Base-by-base conservation (phyloP, 2,113 vertebrate species). In the Hippotragus niger region DNA sequence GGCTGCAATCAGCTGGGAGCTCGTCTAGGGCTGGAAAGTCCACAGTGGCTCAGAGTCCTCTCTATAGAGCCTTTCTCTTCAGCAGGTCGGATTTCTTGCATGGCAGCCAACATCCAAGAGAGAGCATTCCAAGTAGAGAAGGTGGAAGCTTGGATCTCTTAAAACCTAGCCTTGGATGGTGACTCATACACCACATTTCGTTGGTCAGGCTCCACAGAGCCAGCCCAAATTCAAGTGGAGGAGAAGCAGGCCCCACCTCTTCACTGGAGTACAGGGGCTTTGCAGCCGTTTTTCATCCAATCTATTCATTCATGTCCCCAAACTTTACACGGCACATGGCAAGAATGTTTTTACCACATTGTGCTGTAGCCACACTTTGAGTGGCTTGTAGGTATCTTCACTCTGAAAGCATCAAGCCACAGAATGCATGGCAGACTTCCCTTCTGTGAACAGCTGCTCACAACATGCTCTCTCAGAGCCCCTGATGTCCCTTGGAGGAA, bases 171-270 rank as follows among this genome's bases (percentile, higher is more conserved):
- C 80, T 53, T 25, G 33, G 80, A 53, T 0, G 2, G 5, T 53
- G 31, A 53, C 11, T 53, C 4, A 53, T 25, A 53, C 33, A 53
- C 5, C 47, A n/a, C 47, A 53, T 82, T 53, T 23, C 0, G 0
- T 53, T 53, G 80, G 50, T 36, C 50, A 14, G 12, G 10, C 50
- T 82, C 80, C 50, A 21, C 17, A 36, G 33, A 33, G 19, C 50
- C 11, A 13, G 80, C 17, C 33, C 50, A 82, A 14, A n/a, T 82
- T 53, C 80, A 53, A 53, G 50, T 12, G 11, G 50, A 53, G 33
- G 19, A 82, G 31, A 53, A 82, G 50, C 17, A 82, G 50, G 13
- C 33, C 6, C 50, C 11, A 36, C 6, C 33, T 82, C 31, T 25
- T 82, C 80, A 53, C 6, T 13, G 33, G 11, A 36, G 50, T 25